These are phyloP conservation scores for Papilio gigon DNA, from an alignment of 2,888 invertebrate genomes.

Conservation along the genomic window DNA sequence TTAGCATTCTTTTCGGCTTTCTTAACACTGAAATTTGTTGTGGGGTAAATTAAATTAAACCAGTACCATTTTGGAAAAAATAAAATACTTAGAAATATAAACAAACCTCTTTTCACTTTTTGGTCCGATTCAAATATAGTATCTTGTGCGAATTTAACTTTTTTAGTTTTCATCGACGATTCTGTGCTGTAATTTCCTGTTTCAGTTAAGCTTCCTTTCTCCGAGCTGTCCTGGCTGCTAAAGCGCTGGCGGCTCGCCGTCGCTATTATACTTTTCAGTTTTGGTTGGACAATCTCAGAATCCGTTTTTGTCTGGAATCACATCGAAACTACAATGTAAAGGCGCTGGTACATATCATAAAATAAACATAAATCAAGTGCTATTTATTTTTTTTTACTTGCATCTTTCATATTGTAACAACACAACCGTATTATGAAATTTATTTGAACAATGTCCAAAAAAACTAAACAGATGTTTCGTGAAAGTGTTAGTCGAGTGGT, in stretches of 20 bases:
- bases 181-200: slow-evolving; percentile 58
- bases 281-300: slow-evolving; percentile 55
- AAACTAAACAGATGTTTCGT: too few species aligned
- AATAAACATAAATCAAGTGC: too few species aligned
- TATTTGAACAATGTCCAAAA: too few species aligned
- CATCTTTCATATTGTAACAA: too few species aligned
- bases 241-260: slow-evolving; percentile 59
- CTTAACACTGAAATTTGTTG: slow-evolving; percentile 63
- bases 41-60: not conserved
- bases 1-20: slow-evolving; percentile 76
- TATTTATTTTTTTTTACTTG: too few species aligned
- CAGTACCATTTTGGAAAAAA: not conserved
- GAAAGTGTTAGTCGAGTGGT: too few species aligned
- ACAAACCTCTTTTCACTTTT: slow-evolving; percentile 65
- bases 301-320: slow-evolving; percentile 67
- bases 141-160: slow-evolving; percentile 73
- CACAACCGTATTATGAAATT: too few species aligned
- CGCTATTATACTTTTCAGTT: slow-evolving; percentile 72
- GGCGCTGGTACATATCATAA: too few species aligned
- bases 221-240: slow-evolving; percentile 72
- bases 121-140: slow-evolving; percentile 68
- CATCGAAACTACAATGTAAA: not conserved
- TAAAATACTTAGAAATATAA: not conserved
- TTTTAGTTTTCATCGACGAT: slow-evolving; percentile 62
- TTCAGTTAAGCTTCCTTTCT: slow-evolving; percentile 71